phyloP scores from a whole-genome alignment of 2,888 invertebrate species.

The Drosophila siamana region DNA sequence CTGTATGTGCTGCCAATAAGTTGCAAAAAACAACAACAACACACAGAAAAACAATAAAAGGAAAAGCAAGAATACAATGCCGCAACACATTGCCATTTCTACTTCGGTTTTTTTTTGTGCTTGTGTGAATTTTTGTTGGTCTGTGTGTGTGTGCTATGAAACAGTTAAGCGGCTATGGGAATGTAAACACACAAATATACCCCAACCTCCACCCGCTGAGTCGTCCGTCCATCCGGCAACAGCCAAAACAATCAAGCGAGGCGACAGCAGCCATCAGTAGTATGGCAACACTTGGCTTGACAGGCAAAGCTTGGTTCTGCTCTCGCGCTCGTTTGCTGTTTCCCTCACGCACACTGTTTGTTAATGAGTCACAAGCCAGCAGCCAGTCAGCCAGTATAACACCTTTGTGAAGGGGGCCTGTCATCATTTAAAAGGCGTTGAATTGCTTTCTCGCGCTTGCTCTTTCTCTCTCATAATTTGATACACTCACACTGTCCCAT shows the following conservation, averaged over 20 bases:
- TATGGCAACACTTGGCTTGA: conserved; percentile 58
- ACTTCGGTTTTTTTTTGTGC: conserved; percentile 35
- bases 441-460: conserved; percentile 48
- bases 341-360: conserved; percentile 35
- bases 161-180: conserved; percentile 75
- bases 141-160: conserved; percentile 47
- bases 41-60: conserved; percentile 57
- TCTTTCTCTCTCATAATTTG: conserved; percentile 28
- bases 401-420: conserved; percentile 55
- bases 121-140: conserved; percentile 18
- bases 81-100: conserved; percentile 75
- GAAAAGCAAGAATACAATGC: conserved; percentile 69
- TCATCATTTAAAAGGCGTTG: conserved; percentile 61
- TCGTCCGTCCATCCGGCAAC: conserved; percentile 9
- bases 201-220: conserved; percentile 1
- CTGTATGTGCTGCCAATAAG: conserved; percentile 76
- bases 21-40: conserved; percentile 67
- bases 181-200: conserved; percentile 59
- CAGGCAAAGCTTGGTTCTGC: conserved; percentile 42
- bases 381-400: conserved; percentile 42
- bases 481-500: conserved; percentile 3
- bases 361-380: conserved; percentile 62
- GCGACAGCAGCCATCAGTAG: conserved; percentile 37
- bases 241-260: conserved; percentile 56
- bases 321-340: not conserved